These are phyloP conservation scores for Megalopta genalis DNA, from an alignment of 1,140 invertebrate genomes.

Conservation along the genomic window DNA sequence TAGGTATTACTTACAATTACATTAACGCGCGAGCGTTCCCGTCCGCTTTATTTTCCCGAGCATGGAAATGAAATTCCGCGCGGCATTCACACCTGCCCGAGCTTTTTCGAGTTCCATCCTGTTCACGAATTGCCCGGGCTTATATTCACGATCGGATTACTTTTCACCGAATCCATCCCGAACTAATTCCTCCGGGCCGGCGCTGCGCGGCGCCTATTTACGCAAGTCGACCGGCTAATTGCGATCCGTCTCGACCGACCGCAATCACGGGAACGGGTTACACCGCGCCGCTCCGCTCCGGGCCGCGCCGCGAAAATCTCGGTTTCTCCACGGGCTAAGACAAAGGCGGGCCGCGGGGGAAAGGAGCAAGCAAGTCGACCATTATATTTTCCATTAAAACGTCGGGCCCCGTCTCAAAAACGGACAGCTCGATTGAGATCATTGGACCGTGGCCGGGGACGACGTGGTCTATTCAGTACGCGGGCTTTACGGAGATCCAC, in stretches of 20 bases:
- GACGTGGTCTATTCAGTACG: not conserved
- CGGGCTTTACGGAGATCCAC: not conserved
- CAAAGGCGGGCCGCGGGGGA: too few relatives aligned
- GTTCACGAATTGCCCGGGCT: not conserved
- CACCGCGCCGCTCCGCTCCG: too few relatives aligned
- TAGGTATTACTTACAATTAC: slow-evolving; percentile 9
- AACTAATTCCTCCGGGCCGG: not conserved
- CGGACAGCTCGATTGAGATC: not conserved
- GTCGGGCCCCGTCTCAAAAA: not conserved
- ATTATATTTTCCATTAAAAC: too few relatives aligned
- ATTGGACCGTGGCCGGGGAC: not conserved
- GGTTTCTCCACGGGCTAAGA: too few relatives aligned
- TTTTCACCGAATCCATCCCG: not conserved
- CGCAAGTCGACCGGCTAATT: not conserved
- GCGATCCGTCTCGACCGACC: not conserved
- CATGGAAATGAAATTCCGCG: not conserved
- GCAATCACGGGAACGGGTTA: too few relatives aligned
- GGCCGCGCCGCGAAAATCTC: too few relatives aligned
- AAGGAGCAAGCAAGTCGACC: too few relatives aligned
- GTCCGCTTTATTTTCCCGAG: not conserved
- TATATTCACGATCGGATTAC: not conserved
- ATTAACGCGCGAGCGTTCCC: not conserved
- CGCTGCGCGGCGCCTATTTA: too few relatives aligned
- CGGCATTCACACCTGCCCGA: not conserved
- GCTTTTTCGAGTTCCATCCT: not conserved